phyloP scores from a whole-genome alignment of 2,888 invertebrate genomes.

The Cryptus armator region DNA sequence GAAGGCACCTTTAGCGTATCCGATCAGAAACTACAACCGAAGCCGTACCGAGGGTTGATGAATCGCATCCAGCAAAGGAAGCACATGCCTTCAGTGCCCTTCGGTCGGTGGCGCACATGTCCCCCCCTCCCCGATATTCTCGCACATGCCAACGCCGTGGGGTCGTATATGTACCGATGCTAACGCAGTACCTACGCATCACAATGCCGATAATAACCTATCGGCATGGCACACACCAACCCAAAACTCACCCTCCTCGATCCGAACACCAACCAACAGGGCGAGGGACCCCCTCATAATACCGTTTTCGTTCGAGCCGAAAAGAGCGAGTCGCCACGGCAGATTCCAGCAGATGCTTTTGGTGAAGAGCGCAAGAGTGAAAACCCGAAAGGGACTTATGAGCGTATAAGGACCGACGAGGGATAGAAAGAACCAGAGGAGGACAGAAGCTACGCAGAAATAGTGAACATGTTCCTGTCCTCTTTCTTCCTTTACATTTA shows the following conservation, averaged over 20 bases:
- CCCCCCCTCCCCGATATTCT: constrained; percentile 42
- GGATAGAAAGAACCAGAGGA: constrained; percentile 27
- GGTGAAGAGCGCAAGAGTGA: constrained; percentile 46
- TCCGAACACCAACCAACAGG: constrained; percentile 52
- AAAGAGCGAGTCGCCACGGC: constrained; percentile 71
- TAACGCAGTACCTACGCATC: constrained; percentile 57
- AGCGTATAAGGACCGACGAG: constrained; percentile 54
- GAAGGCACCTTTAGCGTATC: constrained; percentile 63
- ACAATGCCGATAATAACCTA: constrained; percentile 84
- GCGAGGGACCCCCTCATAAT: constrained; percentile 47
- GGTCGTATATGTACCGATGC: constrained; percentile 30
- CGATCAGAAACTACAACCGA: constrained; percentile 41
- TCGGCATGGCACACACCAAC: constrained; percentile 68
- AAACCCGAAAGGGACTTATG: constrained; percentile 39
- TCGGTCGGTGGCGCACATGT: constrained; percentile 69
- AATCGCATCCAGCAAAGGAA: constrained; percentile 41
- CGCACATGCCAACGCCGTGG: constrained; percentile 67
- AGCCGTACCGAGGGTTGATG: constrained; percentile 29
- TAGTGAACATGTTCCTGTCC: constrained; percentile 8
- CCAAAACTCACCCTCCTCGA: constrained; percentile 59
- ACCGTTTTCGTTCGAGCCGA: constrained; percentile 50
- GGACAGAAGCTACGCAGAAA: constrained; percentile 20
- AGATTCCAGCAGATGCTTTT: constrained; percentile 84
- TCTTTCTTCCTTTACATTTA: not conserved
- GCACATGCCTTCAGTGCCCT: constrained; percentile 66